Evolutionary conservation across 1,140 invertebrate species (phyloP).

Genomic region (Notospermus geniculatus): DNA sequence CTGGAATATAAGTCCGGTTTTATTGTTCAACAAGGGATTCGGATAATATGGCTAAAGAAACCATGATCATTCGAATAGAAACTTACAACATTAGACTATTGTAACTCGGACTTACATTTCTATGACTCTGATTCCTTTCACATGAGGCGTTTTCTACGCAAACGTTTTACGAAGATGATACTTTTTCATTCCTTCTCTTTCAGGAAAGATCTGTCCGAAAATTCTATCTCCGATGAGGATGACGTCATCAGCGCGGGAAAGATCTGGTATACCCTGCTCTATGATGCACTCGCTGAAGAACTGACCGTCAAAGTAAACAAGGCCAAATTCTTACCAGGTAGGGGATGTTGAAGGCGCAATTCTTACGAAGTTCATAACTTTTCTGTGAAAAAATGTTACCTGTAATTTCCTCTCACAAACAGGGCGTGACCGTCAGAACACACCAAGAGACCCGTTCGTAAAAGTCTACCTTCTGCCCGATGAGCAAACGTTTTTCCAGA

Average conservation of each 20-base stretch:
- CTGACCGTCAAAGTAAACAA: slow-evolving; percentile 40
- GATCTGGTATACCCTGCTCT: slow-evolving; percentile 41
- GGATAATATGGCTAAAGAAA: too few relatives aligned
- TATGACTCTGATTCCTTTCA: too few relatives aligned
- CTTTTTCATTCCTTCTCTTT: slow-evolving; percentile 4
- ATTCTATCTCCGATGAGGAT: not conserved
- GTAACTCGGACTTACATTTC: too few relatives aligned
- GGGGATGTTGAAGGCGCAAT: not conserved
- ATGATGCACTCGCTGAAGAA: slow-evolving; percentile 38
- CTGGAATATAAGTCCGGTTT: too few relatives aligned
- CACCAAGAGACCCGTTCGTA: slow-evolving; percentile 43
- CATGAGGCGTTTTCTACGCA: too few relatives aligned
- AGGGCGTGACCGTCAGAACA: slow-evolving; percentile 33
- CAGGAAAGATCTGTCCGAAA: slow-evolving; percentile 23
- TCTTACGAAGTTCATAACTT: not conserved
- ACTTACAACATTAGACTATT: too few relatives aligned
- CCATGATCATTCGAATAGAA: too few relatives aligned
- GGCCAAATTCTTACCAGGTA: slow-evolving; percentile 38
- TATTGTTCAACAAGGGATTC: too few relatives aligned
- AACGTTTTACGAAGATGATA: too few relatives aligned
- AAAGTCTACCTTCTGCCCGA: slow-evolving; percentile 46
- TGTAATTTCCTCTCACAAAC: slow-evolving; percentile 9
- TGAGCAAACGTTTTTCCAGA: slow-evolving; percentile 34
- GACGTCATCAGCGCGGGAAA: slow-evolving; percentile 24
- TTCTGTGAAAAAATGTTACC: not conserved